These are phyloP conservation scores for Microplitis mediator DNA, from an alignment of 1,140 invertebrate genomes.

Conservation along the genomic window DNA sequence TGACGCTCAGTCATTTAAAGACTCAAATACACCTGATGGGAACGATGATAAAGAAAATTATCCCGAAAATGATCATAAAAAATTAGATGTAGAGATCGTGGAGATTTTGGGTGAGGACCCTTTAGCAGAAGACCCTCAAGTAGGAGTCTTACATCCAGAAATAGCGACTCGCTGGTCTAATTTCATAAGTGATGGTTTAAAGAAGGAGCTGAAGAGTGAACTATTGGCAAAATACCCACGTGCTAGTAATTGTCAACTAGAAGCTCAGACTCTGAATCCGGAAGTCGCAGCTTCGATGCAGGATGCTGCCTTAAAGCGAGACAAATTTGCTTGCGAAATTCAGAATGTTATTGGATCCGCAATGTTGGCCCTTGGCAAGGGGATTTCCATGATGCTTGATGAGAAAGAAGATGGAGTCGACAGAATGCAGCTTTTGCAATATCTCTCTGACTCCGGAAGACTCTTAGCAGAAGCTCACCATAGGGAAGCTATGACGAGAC, in stretches of 20 bases:
- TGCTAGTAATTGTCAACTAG: neutral
- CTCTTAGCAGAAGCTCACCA: slow-evolving; percentile 8
- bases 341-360: neutral
- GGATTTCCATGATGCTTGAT: neutral
- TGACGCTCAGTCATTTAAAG: too few relatives aligned
- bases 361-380: neutral
- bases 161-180: neutral
- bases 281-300: neutral
- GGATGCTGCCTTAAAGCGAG: neutral
- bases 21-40: too few relatives aligned
- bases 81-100: neutral
- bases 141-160: neutral
- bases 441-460: slow-evolving; percentile 20
- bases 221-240: neutral
- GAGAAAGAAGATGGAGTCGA: neutral
- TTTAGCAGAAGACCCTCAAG: neutral
- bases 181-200: neutral
- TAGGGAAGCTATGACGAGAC: slow-evolving; percentile 20
- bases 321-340: neutral
- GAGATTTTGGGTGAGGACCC: neutral
- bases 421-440: neutral
- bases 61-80: neutral
- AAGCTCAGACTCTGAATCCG: neutral
- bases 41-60: too few relatives aligned
- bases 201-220: neutral